These are phyloP conservation scores for Rhopilema esculentum DNA, from an alignment of 30 jellyfish, hydroid and myxozoan species.

Conservation along the genomic window DNA sequence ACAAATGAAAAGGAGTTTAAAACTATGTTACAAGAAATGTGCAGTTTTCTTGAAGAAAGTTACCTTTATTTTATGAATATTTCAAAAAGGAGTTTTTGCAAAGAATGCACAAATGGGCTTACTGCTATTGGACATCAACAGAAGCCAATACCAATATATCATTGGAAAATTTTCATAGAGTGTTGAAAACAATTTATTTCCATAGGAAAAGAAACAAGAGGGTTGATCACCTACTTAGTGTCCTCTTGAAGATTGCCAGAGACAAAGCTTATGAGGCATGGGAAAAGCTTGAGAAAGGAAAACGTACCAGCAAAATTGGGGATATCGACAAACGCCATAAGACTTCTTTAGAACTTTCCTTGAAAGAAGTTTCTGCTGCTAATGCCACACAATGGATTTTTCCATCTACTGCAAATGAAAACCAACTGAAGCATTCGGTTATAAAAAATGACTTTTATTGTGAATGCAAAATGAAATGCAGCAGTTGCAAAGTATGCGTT, in stretches of 20 bases:
- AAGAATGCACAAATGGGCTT: constrained; percentile 48
- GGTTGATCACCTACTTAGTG: constrained; percentile 41
- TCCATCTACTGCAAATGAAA: background rate
- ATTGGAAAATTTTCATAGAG: constrained; percentile 57
- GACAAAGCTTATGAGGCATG: constrained; percentile 71
- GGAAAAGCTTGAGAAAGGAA: constrained; percentile 57
- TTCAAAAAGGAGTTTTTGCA: constrained; percentile 39
- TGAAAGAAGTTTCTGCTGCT: background rate
- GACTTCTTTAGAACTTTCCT: constrained; percentile 1
- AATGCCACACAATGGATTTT: background rate
- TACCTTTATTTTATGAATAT: constrained; percentile 31
- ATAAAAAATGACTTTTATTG: background rate
- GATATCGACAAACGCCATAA: constrained; percentile 63
- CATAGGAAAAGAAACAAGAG: constrained; percentile 44
- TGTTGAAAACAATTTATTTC: constrained; percentile 29
- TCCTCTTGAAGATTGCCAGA: constrained; percentile 47
- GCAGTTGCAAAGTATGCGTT: background rate
- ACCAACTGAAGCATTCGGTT: background rate
- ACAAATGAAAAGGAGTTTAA: constrained; percentile 24
- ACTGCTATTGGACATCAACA: constrained; percentile 52
- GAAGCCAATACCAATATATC: constrained; percentile 67
- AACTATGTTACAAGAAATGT: constrained; percentile 27
- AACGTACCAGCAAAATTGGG: constrained; percentile 37
- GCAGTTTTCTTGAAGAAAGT: constrained; percentile 30
- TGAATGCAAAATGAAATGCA: background rate